Base-by-base conservation (phyloP, 2,888 invertebrate genomes). In the Agonum fuliginosum region DNA sequence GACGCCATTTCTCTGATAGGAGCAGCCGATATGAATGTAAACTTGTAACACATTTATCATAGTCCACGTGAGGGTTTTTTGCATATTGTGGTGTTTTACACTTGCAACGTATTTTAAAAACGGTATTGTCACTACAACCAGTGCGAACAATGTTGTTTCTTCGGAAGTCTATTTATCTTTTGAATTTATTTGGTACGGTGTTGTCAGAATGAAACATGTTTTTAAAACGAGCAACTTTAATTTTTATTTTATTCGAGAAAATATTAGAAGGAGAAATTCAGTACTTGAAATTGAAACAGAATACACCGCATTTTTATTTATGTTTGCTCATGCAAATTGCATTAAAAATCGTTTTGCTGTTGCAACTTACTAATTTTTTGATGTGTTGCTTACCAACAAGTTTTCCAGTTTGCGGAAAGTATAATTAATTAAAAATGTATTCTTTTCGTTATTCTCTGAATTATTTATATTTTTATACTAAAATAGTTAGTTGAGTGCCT, bases 151-250 rank as follows among this genome's bases (percentile, higher is more conserved):
- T 62, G 58, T 62, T 62, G 58, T 30, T 62, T 30, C 58, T 62
- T 62, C 58, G 58, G 58, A 62, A 62, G 58, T 62, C 30, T 30
- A 62, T 62, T 62, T 62, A 62, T 62, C 58, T 62, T 30, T 27
- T 30, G 14, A 62, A 62, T 62, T 62, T 62, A 62, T 62, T 62
- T 62, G 30, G 12, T 46, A 17, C 46, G 46, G 46, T 46, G 10
- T 3, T 46, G 46, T 12, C 46, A 46, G 14, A 46, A 17, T 46
- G 46, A 46, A 46, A 46, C 17, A 17, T 46, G 46, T 46, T 46
- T 46, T 46, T 17, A 46, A 46, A n/a, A 46, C 17, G 43, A 17
- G 4, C 3, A n/a, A n/a, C n/a, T n/a, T n/a, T 3, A 46, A 17
- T 46, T 46, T 46, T 12, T 6, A 12, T 46, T 17, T 17, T 1